A percentile compares a stretch with the other conserved stretches of the same genome.
Conservation (phyloP, 2,113 vertebrate species). For the Corythaixoides concolor region DNA sequence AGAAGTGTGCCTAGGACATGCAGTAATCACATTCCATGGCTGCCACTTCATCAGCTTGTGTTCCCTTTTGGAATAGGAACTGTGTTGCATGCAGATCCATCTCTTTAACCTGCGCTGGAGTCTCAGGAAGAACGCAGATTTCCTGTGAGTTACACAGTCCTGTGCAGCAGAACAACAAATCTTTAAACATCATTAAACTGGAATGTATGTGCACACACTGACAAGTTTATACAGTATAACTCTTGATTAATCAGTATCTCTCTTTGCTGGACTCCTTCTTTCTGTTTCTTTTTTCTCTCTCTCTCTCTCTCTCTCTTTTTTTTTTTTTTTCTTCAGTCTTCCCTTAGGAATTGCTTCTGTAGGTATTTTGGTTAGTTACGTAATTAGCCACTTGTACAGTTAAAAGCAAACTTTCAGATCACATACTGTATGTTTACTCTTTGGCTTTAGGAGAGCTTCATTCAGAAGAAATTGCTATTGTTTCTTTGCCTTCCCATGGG, state of each 20-base stretch:
- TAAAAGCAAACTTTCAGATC: slow-evolving; percentile 60
- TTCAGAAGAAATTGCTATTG: slow-evolving; percentile 79
- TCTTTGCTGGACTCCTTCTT: neutral
- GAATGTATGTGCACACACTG: neutral
- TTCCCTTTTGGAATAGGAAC: neutral
- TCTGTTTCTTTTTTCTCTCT: no score
- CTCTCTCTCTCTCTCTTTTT: no score
- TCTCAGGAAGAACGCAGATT: neutral
- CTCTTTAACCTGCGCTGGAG: neutral
- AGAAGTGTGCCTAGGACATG: neutral
- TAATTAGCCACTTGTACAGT: slow-evolving; percentile 53
- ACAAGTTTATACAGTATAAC: neutral
- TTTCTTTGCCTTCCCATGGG: slow-evolving; percentile 84
- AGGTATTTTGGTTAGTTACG: slow-evolving; percentile 71
- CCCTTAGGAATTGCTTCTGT: slow-evolving; percentile 45
- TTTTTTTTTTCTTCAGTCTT: neutral
- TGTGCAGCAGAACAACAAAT: neutral
- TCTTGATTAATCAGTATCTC: neutral
- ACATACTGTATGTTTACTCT: slow-evolving; percentile 73
- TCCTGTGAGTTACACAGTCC: neutral
- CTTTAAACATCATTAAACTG: neutral
- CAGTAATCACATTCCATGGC: neutral
- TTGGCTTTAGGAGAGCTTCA: slow-evolving; percentile 75
- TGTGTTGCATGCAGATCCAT: neutral
- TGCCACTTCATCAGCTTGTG: neutral